Evolutionary conservation across 2,113 vertebrate genomes (phyloP), one percentile per base, ranked within the genome.

Genomic region (Ceyx margarethae): DNA sequence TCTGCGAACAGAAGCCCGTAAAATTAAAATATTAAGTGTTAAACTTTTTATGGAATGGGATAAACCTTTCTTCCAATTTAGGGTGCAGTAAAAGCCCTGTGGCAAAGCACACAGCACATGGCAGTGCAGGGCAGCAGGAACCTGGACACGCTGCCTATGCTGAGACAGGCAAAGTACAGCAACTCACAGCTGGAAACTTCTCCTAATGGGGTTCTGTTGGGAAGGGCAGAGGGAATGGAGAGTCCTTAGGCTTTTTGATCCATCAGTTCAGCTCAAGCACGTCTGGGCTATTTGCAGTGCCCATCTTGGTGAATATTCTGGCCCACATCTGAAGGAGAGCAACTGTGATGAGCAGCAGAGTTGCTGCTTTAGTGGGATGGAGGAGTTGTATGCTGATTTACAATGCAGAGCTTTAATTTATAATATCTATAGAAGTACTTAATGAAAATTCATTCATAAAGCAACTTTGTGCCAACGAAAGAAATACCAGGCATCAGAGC

Each of bases 11-110:
- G 78, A 87, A 91, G 73, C 26, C 42, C 56, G 60, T 89, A 89
- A 91, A 94, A 82, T 87, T 82, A 91, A 92, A 94, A 82, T 87
- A 92, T 74, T 64, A 85, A 90, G 20, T n/a, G 5, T 71, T 92
- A 74, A 89, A 91, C 33, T 48, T 85, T 89, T 92, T 64, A 89
- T 71, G 23, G 60, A 73, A 80, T 48, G n/a, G 33, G 50, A 87
- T 92, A 87, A 92, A 80, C 37, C 40, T 51, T 81, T 73, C 35
- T 46, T 89, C 62, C 9, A 35, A 9, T 69, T 73, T 43, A 69
- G 40, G 50, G 33, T 17, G 54, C 57, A 80, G 25, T 37, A 45
- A 48, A 79, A 89, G 15, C 56, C 45, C 67, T 2, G 1, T 60
- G 72, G 43, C 60, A 77, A 74, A 79, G 56, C 13, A 3, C 16